Percentiles rank a stretch among this genome's conserved stretches.
Evolutionary conservation across 1,140 invertebrate species (phyloP).

Genomic region (Papilio polytes): DNA sequence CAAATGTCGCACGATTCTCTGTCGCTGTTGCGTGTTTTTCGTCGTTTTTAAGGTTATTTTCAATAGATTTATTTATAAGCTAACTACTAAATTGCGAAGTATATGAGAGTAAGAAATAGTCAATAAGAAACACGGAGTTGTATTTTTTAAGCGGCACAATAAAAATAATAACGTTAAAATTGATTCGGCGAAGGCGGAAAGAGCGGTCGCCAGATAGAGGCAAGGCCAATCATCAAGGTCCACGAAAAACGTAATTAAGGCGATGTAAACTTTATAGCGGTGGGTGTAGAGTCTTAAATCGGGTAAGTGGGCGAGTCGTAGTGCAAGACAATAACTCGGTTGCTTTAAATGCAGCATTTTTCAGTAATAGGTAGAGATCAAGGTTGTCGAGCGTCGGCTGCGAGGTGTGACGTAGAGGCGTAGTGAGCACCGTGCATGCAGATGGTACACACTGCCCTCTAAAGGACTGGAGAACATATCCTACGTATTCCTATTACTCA

Average conservation of each 20-base stretch:
- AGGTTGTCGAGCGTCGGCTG: conserved; percentile 58
- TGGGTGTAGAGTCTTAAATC: conserved; percentile 56
- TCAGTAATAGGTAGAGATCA: conserved; percentile 82
- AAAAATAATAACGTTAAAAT: conserved; percentile 80
- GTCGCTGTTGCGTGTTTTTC: neutral
- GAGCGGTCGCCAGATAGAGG: conserved; percentile 77
- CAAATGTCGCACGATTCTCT: neutral
- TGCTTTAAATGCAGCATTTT: conserved; percentile 81
- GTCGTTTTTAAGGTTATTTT: neutral
- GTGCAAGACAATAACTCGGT: conserved; percentile 77
- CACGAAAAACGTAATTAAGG: conserved; percentile 59
- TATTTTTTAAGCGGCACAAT: conserved; percentile 57
- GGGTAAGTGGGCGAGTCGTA: conserved; percentile 42
- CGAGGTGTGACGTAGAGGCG: conserved; percentile 42
- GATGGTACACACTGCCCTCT: neutral
- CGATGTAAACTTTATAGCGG: conserved; percentile 60
- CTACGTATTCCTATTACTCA: neutral
- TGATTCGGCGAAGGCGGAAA: conserved; percentile 82
- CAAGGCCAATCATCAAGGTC: conserved; percentile 80
- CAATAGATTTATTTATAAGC: conserved; percentile 4
- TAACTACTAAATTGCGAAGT: neutral
- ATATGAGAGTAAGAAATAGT: conserved; percentile 30
- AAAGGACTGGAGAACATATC: neutral
- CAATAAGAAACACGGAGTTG: conserved; percentile 43
- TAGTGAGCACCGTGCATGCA: neutral